A percentile compares a stretch with the other conserved stretches of the same genome.
These are phyloP conservation scores for Litoditis marina DNA, from an alignment of 2,888 invertebrate genomes.

Conservation along the genomic window DNA sequence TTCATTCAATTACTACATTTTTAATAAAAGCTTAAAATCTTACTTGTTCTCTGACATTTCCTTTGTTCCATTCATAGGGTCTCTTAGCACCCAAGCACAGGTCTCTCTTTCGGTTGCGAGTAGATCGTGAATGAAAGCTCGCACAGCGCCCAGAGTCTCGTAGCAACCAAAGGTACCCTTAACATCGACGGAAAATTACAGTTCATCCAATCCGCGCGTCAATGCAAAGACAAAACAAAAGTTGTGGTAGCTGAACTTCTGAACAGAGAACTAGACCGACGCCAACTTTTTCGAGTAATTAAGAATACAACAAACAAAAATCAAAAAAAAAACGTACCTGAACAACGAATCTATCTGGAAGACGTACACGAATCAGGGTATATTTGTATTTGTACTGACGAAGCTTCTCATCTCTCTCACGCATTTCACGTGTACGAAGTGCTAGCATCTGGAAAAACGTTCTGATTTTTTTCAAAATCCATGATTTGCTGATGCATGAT, in stretches of 20 bases:
- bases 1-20: no score
- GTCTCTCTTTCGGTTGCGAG: constrained; percentile 15
- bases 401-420: constrained; percentile 81
- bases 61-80: constrained; percentile 17
- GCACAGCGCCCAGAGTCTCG: constrained; percentile 41
- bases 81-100: constrained; percentile 39
- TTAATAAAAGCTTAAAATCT: background rate
- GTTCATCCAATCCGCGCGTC: background rate
- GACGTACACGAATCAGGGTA: constrained; percentile 79
- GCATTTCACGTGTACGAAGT: constrained; percentile 88
- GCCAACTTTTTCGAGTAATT: no score
- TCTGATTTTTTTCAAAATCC: no score
- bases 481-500: no score
- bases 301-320: background rate
- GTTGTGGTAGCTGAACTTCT: no score
- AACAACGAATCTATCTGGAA: constrained; percentile 70
- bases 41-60: constrained; percentile 13
- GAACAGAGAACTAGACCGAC: no score
- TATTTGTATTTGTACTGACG: constrained; percentile 81
- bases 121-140: constrained; percentile 34
- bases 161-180: constrained; percentile 51
- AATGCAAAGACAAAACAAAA: background rate
- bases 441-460: constrained; percentile 69
- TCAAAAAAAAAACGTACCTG: constrained; percentile 35
- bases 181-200: constrained; percentile 6